phyloP scores from a whole-genome alignment of 2,888 invertebrate species.

The Himalopsyche tibetana region DNA sequence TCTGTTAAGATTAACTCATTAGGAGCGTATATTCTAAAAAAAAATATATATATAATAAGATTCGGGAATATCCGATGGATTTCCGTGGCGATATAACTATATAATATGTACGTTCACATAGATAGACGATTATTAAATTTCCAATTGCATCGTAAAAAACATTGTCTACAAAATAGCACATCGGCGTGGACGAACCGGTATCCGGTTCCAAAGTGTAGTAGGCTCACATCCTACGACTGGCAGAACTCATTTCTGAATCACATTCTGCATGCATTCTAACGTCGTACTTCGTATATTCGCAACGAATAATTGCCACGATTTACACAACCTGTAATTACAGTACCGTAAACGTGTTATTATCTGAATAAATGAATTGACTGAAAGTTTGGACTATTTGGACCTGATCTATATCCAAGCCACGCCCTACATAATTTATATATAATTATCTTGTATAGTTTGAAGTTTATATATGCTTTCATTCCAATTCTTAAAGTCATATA shows the following conservation, averaged over 20 bases:
- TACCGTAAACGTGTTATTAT: background rate
- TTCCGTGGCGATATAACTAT: too few relatives aligned
- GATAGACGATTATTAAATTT: background rate
- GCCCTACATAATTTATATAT: too few relatives aligned
- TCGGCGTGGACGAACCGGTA: constrained; percentile 38
- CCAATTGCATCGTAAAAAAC: constrained; percentile 24
- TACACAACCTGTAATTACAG: background rate
- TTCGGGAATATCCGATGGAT: too few relatives aligned
- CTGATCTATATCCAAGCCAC: background rate
- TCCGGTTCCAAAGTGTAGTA: background rate
- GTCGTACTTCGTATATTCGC: constrained; percentile 1
- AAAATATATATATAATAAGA: too few relatives aligned
- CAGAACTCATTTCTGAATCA: background rate
- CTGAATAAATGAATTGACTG: background rate
- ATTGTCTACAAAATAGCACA: constrained; percentile 25
- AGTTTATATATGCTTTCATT: too few relatives aligned
- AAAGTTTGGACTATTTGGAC: background rate
- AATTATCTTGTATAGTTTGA: too few relatives aligned
- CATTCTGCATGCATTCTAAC: constrained; percentile 27
- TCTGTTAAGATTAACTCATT: too few relatives aligned
- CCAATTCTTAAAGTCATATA: too few relatives aligned
- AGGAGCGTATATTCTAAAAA: too few relatives aligned
- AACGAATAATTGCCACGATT: constrained; percentile 21
- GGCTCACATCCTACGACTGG: constrained; percentile 6
- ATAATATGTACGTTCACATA: too few relatives aligned